Base-by-base conservation (phyloP, 2,888 invertebrate genomes). In the Caenorhabditis uteleia region DNA sequence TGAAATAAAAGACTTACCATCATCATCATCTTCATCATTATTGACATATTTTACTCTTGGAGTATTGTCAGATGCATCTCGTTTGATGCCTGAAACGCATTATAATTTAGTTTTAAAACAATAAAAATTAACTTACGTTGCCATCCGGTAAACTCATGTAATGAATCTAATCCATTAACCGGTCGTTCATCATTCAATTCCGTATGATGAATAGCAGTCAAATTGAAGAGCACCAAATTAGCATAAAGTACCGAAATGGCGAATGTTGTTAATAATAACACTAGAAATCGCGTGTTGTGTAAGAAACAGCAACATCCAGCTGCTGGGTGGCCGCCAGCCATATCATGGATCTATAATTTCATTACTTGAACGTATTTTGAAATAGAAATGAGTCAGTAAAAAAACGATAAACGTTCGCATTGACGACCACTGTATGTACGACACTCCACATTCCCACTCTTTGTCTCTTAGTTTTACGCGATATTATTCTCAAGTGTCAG, bases 151-250 rank as follows among this genome's bases (percentile, higher is more conserved):
- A 53, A 64, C 38, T 64, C 64, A 36, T 68, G 62, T 14, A 71
- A 48, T n/a, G 65, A 55, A 27, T 49, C 58, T 6, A 68, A 47
- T 10, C 44, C 53, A 1, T 48, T 49, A n/a, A 66, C 68, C 7
- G 71, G 71, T 36, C 47, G 51, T 29, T 49, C 36, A 12, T 56
- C 38, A 21, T 49, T 56, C 8, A 68, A 42, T 23, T 71, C 66
- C 23, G 43, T 48, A 23, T 65, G 58, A 4, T 68, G 45, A 40
- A 77, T 64, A 7, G 70, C 56, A n/a, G 75, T 68, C 39, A 78
- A 49, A 47, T 76, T 70, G 56, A 74, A 76, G 8, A 78, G 48
- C 10, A 78, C 38, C 5, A 77, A 25, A 36, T 75, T 78, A 29
- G 77, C 64, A 42, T 68, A 78, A 2, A 78, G 34, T 18, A 68